A percentile compares a stretch with the other conserved stretches of the same genome.
Evolutionary conservation across 2,888 invertebrate species (phyloP).

Genomic region (Andrena minutula): DNA sequence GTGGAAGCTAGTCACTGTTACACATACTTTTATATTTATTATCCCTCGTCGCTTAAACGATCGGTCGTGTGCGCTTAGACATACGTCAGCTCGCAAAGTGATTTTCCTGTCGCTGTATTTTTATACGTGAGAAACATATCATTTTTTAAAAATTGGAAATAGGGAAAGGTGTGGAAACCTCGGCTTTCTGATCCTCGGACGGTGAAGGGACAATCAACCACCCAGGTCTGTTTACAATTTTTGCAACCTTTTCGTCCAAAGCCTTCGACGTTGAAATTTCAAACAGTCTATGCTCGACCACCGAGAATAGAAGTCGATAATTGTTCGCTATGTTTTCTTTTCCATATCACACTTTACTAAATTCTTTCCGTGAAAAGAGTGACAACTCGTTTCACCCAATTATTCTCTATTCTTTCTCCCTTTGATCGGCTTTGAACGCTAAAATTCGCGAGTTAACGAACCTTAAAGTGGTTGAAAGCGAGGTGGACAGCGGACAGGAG

Average conservation of each 20-base stretch:
- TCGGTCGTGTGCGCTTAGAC: slow-evolving; percentile 77
- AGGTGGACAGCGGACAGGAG: slow-evolving; percentile 29
- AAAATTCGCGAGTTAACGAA: not conserved
- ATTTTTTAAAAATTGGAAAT: not conserved
- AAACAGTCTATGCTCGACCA: no score
- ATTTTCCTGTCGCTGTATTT: slow-evolving; percentile 9
- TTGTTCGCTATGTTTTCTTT: no score
- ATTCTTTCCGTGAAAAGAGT: not conserved
- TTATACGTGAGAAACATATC: not conserved
- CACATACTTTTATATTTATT: slow-evolving; percentile 18
- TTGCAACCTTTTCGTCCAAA: no score
- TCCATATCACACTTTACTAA: no score
- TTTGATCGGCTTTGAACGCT: not conserved
- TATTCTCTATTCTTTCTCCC: not conserved
- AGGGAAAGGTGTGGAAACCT: not conserved
- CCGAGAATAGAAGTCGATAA: no score
- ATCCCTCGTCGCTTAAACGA: slow-evolving; percentile 38
- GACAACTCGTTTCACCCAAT: not conserved
- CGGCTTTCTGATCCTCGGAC: no score
- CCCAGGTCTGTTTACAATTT: no score
- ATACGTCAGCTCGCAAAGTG: slow-evolving; percentile 45
- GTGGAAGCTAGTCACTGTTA: slow-evolving; percentile 7
- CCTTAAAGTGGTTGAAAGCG: not conserved
- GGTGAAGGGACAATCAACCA: no score
- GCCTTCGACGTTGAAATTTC: no score